Percentiles rank a stretch among this genome's conserved stretches.
Conservation (phyloP, 2,797 vertebrate genomes). For the Tapera naevia region DNA sequence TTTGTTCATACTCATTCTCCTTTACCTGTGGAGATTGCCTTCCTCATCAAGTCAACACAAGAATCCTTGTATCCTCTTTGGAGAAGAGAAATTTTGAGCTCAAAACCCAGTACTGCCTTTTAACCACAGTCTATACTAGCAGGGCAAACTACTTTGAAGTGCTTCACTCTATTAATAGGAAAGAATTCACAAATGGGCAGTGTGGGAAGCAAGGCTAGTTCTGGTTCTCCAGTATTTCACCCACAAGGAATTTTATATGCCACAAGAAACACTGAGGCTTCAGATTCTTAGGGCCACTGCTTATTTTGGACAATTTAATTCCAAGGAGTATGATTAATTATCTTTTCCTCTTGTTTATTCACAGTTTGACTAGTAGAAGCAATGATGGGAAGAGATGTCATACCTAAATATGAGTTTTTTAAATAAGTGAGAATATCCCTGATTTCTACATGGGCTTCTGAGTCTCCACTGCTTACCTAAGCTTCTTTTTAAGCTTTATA, state of each 20-base stretch:
- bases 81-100: background rate
- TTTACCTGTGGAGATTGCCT: background rate
- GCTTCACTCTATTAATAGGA: slow-evolving; percentile 13
- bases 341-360: background rate
- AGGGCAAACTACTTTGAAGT: background rate
- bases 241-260: background rate
- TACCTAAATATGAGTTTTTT: background rate
- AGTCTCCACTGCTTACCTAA: background rate
- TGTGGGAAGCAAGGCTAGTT: slow-evolving; percentile 27
- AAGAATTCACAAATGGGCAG: slow-evolving; percentile 20
- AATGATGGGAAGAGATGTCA: background rate
- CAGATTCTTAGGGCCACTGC: background rate
- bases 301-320: slow-evolving; percentile 6
- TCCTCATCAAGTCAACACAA: background rate
- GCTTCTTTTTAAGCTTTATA: background rate
- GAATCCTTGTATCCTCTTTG: background rate
- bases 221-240: background rate
- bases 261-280: background rate
- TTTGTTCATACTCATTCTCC: background rate
- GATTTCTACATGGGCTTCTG: background rate
- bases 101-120: background rate
- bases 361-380: background rate
- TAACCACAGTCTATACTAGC: background rate
- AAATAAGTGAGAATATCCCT: background rate
- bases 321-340: background rate